Conservation (phyloP, 2,113 vertebrate genomes). For the Ailurus styani region DNA sequence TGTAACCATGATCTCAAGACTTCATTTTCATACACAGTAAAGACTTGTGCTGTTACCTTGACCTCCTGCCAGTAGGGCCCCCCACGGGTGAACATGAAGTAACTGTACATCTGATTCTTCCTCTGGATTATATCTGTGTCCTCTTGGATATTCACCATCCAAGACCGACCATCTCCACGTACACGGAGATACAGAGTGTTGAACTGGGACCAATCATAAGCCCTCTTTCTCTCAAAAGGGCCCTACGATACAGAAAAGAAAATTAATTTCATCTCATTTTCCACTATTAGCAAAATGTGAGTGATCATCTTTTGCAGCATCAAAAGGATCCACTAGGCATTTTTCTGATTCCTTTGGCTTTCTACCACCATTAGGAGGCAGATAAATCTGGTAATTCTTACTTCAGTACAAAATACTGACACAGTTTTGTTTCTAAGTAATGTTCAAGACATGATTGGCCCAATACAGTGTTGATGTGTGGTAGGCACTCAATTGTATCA, state of each 20-base stretch:
- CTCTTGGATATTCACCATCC: conserved; percentile 92
- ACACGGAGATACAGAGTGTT: conserved; percentile 91
- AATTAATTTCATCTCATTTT: conserved; percentile 50
- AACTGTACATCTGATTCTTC: conserved; percentile 91
- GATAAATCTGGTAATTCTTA: background rate
- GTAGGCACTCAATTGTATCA: background rate
- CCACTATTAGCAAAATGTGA: background rate
- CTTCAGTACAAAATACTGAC: background rate
- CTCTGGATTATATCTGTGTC: conserved; percentile 87
- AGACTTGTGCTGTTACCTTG: conserved; percentile 81
- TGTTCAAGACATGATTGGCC: background rate
- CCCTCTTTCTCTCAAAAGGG: conserved; percentile 87
- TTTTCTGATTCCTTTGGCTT: background rate
- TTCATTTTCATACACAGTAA: background rate
- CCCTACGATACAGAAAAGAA: conserved; percentile 78
- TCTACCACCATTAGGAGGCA: background rate
- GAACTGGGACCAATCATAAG: conserved; percentile 90
- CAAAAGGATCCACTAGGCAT: background rate
- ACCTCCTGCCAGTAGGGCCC: conserved; percentile 99
- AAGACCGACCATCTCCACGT: conserved; percentile 94
- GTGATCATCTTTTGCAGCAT: background rate
- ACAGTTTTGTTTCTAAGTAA: conserved; percentile 7
- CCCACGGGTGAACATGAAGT: conserved; percentile 94
- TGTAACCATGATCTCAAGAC: background rate
- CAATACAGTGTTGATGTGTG: background rate